Evolutionary conservation across 2,797 vertebrate species (phyloP).

Genomic region (Lacerta viridis): DNA sequence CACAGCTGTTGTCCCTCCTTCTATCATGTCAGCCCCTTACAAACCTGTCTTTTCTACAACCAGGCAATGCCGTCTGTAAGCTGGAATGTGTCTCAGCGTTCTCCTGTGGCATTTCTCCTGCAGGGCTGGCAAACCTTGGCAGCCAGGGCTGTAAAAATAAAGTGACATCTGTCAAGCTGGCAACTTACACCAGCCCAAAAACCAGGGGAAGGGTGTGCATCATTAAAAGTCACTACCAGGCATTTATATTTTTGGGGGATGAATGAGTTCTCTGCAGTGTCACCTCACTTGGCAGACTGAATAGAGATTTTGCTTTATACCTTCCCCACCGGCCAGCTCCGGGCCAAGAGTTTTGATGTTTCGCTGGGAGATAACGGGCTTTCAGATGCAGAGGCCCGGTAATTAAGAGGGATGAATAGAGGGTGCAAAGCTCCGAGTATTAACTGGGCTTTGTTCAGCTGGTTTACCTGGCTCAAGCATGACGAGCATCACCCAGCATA

Average conservation of each 20-base stretch:
- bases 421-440: conserved; percentile 35
- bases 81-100: background rate
- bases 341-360: background rate
- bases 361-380: background rate
- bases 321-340: accelerated
- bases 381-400: accelerated
- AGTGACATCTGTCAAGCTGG: background rate
- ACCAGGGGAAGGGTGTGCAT: background rate
- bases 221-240: background rate
- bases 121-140: conserved; percentile 16
- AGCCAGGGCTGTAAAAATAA: conserved; percentile 5
- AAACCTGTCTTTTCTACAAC: background rate
- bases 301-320: background rate
- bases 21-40: background rate
- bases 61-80: background rate
- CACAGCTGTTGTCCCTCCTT: background rate
- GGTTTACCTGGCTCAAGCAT: conserved; percentile 44
- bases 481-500: conserved; percentile 45
- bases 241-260: background rate
- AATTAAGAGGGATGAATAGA: background rate
- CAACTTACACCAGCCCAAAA: conserved; percentile 13
- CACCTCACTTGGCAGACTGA: background rate
- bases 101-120: conserved; percentile 3
- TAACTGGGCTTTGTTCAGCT: conserved; percentile 44
- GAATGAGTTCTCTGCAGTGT: background rate